A percentile compares a stretch with the other conserved stretches of the same genome.
phyloP scores from a whole-genome alignment of 2,888 invertebrate species.

The Ctena decussata region DNA sequence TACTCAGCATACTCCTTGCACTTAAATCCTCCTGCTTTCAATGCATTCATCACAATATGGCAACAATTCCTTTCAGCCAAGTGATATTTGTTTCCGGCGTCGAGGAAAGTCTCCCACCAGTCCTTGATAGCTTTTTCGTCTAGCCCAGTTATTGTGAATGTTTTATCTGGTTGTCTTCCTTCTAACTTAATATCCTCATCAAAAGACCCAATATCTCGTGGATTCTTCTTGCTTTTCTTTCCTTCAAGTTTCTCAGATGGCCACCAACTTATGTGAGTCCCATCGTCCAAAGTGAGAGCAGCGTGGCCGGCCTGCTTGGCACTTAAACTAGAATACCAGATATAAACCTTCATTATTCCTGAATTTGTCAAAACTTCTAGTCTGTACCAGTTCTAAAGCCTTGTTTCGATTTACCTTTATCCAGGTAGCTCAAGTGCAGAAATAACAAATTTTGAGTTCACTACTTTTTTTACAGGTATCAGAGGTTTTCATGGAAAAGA shows the following conservation, averaged over 20 bases:
- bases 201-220: neutral
- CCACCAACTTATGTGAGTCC: slow-evolving; percentile 31
- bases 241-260: neutral
- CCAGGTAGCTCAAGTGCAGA: too few species aligned
- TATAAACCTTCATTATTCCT: slow-evolving; percentile 17
- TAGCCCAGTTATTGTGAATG: neutral
- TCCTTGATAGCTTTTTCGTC: neutral
- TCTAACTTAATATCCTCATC: slow-evolving; percentile 3
- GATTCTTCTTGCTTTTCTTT: neutral
- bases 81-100: neutral
- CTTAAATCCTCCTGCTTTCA: too few species aligned
- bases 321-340: neutral
- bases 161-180: neutral
- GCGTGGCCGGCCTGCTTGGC: slow-evolving; percentile 1
- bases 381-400: too few species aligned
- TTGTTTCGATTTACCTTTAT: too few species aligned
- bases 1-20: too few species aligned
- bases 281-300: slow-evolving; percentile 18
- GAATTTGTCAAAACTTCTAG: neutral
- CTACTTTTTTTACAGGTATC: too few species aligned
- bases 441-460: too few species aligned
- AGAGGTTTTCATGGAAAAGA: too few species aligned
- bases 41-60: neutral
- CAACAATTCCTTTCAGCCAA: neutral
- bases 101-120: slow-evolving; percentile 7